Base-by-base conservation (phyloP, 1,140 invertebrate genomes). In the Trichogramma pretiosum region DNA sequence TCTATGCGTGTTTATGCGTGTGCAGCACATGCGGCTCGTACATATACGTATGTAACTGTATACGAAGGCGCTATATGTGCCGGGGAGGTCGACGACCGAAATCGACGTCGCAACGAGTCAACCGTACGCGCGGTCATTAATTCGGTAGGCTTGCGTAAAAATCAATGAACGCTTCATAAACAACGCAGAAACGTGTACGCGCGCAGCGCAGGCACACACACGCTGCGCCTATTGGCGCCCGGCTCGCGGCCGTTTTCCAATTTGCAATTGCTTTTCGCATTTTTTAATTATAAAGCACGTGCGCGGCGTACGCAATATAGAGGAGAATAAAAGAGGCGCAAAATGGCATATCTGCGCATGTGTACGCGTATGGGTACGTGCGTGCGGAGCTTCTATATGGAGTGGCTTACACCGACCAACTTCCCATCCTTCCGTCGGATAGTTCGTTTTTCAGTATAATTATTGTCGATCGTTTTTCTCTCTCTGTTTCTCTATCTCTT, bases 261-360 rank as follows among this genome's bases (percentile, higher is more conserved):
- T 72, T 72, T 70, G 68, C 70, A 70, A 72, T 71, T 72, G 67
- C 67, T 67, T 71, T 68, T 71, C 60, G 70, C 64, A 68, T 72
- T 71, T n/a, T 72, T 72, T 72, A 72, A 72, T 72, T 72, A 72
- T 70, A 72, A 70, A 67, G 67, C 66, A 70, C 67, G 71, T 71
- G 70, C 65, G 70, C 64, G 60, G 63, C 56, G 64, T 50, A n/a
- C n/a, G n/a, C n/a, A n/a, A n/a, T n/a, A n/a, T n/a, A n/a, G n/a
- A n/a, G n/a, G n/a, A n/a, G n/a, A n/a, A n/a, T n/a, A n/a, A n/a
- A n/a, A n/a, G n/a, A n/a, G n/a, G n/a, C n/a, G n/a, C n/a, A n/a
- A n/a, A n/a, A n/a, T n/a, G n/a, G n/a, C n/a, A n/a, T n/a, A n/a
- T n/a, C n/a, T n/a, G n/a, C n/a, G n/a, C n/a, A n/a, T n/a, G n/a